Base-by-base conservation (phyloP, 2,113 vertebrate genomes). In the Neolamprologus sp. region DNA sequence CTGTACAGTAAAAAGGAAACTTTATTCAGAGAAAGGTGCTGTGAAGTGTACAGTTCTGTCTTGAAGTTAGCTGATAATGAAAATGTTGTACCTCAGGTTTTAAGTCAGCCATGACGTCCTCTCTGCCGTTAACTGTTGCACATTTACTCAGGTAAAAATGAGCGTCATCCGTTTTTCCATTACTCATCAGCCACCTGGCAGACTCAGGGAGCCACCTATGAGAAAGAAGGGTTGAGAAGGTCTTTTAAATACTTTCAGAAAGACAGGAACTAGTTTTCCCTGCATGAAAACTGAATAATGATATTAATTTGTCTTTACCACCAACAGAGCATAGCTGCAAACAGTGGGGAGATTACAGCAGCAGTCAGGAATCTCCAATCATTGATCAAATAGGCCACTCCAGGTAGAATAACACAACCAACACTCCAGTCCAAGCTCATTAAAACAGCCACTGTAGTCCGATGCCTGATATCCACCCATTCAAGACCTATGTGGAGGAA, bases 131-230 rank as follows among this genome's bases (percentile, higher is more conserved):
- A 68, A 96, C 83, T 42, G 90, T 94, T 58, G 97, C 97, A 91
- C 97, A 98, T 60, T 65, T 93, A 16, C 87, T 92, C 85, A 98
- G 91, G 89, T 97, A 96, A 80, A 57, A 93, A 82, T 96, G 96
- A 82, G 97, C 97, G 51, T 94, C 92, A 5, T 96, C 84, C 28
- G 96, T 88, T 42, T 93, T 95, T 60, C 97, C 97, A 4, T 96
- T 97, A 71, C 96, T 97, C 88, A 97, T 95, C 85, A 98, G 96
- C 98, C 97, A 98, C 53, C 97, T 95, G 19, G 97, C 97, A 79
- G 98, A 98, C 91, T 98, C 97, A 12, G 98, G 97, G 31, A 98
- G 92, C 97, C 97, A 98, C 96, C 98, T 98, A 17, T 21, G 3
- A 88, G 5, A 83, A 49, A 45, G 14, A 40, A 54, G 28, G 16